Percentiles rank a stretch among this genome's conserved stretches.
Evolutionary conservation across 92 coral and sea anemone species (phyloP).

Genomic region (Paragorgia papillata): DNA sequence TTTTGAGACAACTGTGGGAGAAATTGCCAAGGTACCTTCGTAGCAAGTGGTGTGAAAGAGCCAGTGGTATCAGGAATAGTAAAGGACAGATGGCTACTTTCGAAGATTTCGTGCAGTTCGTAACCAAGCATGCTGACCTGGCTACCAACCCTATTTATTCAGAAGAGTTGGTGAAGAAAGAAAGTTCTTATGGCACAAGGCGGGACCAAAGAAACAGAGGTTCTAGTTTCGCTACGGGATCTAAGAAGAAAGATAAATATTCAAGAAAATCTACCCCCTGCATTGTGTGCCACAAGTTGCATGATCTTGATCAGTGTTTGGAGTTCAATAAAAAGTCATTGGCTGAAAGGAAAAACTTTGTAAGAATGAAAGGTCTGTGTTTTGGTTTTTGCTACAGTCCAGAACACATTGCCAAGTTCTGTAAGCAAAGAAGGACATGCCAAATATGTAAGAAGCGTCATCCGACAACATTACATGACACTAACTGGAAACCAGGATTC

Average conservation of each 20-base stretch:
- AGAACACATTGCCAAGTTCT: conserved; percentile 59
- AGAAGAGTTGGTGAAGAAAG: conserved; percentile 25
- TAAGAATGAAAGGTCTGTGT: conserved; percentile 58
- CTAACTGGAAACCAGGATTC: conserved; percentile 39
- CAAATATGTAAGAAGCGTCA: conserved; percentile 65
- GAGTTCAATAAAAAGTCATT: conserved; percentile 60
- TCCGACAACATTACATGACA: conserved; percentile 67
- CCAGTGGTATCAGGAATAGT: conserved; percentile 44
- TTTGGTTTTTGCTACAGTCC: conserved; percentile 54
- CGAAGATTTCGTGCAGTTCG: not conserved
- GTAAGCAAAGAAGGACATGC: conserved; percentile 54
- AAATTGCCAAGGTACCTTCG: conserved; percentile 59
- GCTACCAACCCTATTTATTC: conserved; percentile 65
- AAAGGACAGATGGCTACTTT: conserved; percentile 30
- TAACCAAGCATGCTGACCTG: conserved; percentile 57
- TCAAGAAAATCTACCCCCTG: conserved; percentile 30
- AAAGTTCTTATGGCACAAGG: conserved; percentile 20
- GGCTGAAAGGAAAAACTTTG: conserved; percentile 55
- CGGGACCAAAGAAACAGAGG: conserved; percentile 41
- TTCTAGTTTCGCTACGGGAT: conserved; percentile 42
- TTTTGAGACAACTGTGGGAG: conserved; percentile 61
- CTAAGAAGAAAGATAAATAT: conserved; percentile 11
- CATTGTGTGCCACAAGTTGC: conserved; percentile 53
- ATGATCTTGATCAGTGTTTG: conserved; percentile 62
- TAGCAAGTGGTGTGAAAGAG: conserved; percentile 59